Conservation (phyloP, 2,888 invertebrate species). For the Serripes groenlandicus region DNA sequence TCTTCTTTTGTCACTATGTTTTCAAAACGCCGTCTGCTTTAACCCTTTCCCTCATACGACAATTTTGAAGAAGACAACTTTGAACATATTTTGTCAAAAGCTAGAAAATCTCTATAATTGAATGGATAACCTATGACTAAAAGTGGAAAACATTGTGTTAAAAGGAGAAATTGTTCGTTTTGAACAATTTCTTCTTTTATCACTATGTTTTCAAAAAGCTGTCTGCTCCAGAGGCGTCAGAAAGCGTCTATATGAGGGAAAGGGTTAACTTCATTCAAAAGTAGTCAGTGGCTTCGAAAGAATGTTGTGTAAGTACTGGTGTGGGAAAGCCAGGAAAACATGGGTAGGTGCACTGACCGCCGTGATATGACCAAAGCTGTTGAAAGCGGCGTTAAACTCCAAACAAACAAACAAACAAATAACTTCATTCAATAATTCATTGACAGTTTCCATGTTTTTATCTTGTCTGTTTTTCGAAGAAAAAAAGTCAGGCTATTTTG, state of each 20-base stretch:
- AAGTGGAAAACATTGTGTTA: neutral
- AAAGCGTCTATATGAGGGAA: neutral
- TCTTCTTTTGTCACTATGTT: neutral
- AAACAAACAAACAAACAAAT: neutral
- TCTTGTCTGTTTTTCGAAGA: too few species aligned
- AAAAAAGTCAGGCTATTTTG: too few species aligned
- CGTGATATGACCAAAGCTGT: neutral
- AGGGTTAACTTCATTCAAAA: neutral
- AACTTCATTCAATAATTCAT: too few species aligned
- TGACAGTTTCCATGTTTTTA: too few species aligned
- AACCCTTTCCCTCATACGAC: too few species aligned
- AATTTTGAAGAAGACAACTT: too few species aligned
- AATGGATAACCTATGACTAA: neutral
- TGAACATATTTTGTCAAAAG: too few species aligned
- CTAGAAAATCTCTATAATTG: too few species aligned
- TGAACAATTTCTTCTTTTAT: neutral
- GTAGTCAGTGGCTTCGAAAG: neutral
- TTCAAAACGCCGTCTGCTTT: too few species aligned
- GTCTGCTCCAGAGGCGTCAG: neutral
- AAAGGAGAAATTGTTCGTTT: neutral
- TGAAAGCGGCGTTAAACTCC: neutral
- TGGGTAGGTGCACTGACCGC: neutral
- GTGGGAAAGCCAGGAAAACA: neutral
- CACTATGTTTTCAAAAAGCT: neutral
- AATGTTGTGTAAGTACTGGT: neutral